A percentile compares a stretch with the other conserved stretches of the same genome.
Evolutionary conservation across 2,888 invertebrate species (phyloP).

Genomic region (Cryptocephalus primarius): DNA sequence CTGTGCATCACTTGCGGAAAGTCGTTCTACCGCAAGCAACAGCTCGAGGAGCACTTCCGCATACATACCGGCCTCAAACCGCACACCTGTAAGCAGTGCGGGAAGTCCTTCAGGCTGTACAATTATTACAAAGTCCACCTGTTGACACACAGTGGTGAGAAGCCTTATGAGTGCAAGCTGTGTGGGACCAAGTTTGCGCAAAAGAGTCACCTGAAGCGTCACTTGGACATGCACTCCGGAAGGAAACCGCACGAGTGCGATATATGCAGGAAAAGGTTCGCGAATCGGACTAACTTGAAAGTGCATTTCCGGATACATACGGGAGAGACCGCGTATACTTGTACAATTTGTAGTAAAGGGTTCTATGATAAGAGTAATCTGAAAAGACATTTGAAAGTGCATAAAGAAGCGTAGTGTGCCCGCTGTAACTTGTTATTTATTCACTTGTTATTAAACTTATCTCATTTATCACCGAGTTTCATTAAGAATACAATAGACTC

Average conservation of each 20-base stretch:
- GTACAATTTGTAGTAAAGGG: constrained; percentile 13
- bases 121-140: not conserved
- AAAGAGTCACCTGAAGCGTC: constrained; percentile 10
- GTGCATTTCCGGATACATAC: constrained; percentile 13
- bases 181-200: constrained; percentile 12
- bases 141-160: constrained; percentile 1
- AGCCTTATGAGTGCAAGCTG: constrained; percentile 1
- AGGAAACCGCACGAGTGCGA: constrained; percentile 12
- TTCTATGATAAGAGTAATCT: constrained; percentile 18
- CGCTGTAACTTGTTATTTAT: too few relatives aligned
- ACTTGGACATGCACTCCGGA: constrained; percentile 11
- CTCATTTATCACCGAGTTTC: too few relatives aligned
- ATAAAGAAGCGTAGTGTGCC: constrained; percentile 1
- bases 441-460: too few relatives aligned
- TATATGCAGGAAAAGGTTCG: constrained; percentile 11
- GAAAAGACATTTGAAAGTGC: constrained; percentile 17
- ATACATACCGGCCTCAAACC: constrained; percentile 2
- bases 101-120: constrained; percentile 1
- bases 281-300: constrained; percentile 11
- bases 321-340: constrained; percentile 16
- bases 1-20: not conserved
- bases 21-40: not conserved
- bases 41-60: not conserved
- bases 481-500: too few relatives aligned
- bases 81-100: constrained; percentile 1